phyloP scores from a whole-genome alignment of 1,140 invertebrate genomes.

The Tyrophagus putrescentiae region DNA sequence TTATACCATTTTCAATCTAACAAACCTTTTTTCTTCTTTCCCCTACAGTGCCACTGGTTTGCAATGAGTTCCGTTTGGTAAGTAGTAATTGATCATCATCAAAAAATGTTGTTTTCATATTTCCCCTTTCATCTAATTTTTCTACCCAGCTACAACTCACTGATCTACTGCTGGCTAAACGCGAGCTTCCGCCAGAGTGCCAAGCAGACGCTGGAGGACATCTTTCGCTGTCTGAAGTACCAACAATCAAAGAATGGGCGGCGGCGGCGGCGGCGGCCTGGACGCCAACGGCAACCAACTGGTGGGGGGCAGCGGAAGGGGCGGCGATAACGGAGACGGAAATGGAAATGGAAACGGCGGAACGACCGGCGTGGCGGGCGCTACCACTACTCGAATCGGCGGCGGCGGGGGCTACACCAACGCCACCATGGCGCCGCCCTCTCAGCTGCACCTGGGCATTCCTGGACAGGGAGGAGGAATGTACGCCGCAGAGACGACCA shows the following conservation, averaged over 20 bases:
- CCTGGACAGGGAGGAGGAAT: too few relatives aligned
- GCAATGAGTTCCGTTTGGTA: background rate
- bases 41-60: background rate
- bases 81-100: background rate
- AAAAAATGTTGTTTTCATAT: background rate
- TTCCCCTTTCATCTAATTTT: background rate
- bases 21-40: too few relatives aligned
- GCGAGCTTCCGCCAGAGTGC: slow-evolving; percentile 62
- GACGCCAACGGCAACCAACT: background rate
- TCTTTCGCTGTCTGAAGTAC: background rate
- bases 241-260: background rate
- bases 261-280: too few relatives aligned
- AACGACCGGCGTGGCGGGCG: background rate
- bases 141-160: slow-evolving; percentile 65
- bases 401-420: background rate
- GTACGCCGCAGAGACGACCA: too few relatives aligned
- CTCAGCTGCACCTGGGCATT: too few relatives aligned
- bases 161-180: slow-evolving; percentile 95
- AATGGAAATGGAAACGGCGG: background rate
- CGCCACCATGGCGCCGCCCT: too few relatives aligned
- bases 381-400: background rate
- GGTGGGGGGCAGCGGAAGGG: background rate
- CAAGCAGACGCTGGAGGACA: background rate
- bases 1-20: too few relatives aligned
- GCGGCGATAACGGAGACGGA: background rate